These are phyloP conservation scores for Phthorimaea operculella DNA, from an alignment of 1,140 invertebrate genomes.

Conservation along the genomic window DNA sequence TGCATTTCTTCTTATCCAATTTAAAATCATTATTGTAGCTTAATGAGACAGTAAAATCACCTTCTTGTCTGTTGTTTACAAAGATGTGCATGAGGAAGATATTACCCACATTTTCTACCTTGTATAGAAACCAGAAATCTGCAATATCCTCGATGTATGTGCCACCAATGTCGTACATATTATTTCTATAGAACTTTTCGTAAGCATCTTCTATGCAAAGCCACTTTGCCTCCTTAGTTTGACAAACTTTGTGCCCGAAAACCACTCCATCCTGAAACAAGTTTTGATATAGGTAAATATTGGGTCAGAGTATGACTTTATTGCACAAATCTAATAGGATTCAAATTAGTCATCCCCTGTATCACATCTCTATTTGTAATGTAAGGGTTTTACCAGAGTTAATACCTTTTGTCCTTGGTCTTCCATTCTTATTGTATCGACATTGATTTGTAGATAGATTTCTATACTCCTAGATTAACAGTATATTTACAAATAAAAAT, in stretches of 20 bases:
- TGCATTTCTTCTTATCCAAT: slow-evolving; percentile 31
- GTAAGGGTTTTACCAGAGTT: too few relatives aligned
- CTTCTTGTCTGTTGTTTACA: slow-evolving; percentile 30
- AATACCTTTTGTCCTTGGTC: too few relatives aligned
- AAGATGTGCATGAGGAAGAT: slow-evolving; percentile 47
- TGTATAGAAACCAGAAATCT: slow-evolving; percentile 46
- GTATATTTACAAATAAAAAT: too few relatives aligned
- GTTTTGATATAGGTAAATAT: too few relatives aligned
- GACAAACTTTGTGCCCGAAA: background rate
- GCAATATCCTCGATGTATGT: slow-evolving; percentile 39
- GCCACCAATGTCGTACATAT: slow-evolving; percentile 55
- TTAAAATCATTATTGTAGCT: slow-evolving; percentile 29
- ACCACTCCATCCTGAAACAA: background rate
- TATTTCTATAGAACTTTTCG: slow-evolving; percentile 42
- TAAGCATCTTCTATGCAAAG: slow-evolving; percentile 44
- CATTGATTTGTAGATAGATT: too few relatives aligned
- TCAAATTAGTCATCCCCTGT: too few relatives aligned
- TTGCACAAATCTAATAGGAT: too few relatives aligned
- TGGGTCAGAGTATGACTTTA: background rate
- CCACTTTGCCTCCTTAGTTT: slow-evolving; percentile 29
- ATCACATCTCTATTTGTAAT: too few relatives aligned
- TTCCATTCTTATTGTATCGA: too few relatives aligned
- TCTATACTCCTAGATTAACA: too few relatives aligned
- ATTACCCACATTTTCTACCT: slow-evolving; percentile 37
- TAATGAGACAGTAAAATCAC: slow-evolving; percentile 28